phyloP scores from a whole-genome alignment of 2,797 vertebrate species.

The Sparus aurata region DNA sequence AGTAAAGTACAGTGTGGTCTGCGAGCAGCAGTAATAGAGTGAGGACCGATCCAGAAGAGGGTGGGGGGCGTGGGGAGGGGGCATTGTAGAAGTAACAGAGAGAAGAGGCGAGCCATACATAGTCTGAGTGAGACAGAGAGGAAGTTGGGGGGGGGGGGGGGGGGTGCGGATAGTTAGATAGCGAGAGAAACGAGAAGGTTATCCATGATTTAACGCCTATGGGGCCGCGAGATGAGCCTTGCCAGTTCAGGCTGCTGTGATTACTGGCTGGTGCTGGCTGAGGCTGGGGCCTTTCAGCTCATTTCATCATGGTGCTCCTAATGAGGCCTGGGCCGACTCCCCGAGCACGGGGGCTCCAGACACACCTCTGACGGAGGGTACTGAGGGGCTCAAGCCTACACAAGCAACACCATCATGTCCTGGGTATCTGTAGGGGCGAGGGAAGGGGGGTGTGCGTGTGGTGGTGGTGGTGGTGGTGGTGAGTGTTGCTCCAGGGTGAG shows the following conservation, averaged over 20 bases:
- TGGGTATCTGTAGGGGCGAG: constrained; percentile 27
- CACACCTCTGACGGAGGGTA: constrained; percentile 71
- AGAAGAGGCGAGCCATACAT: constrained; percentile 62
- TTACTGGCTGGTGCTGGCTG: constrained; percentile 80
- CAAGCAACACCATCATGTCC: constrained; percentile 63
- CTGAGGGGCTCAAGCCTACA: constrained; percentile 52
- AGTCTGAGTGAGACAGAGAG: constrained; percentile 71
- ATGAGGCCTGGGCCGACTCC: constrained; percentile 82
- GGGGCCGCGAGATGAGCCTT: constrained; percentile 81
- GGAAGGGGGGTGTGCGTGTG: neutral
- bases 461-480: constrained; percentile 25
- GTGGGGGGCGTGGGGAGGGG: neutral
- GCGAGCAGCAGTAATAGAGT: constrained; percentile 70
- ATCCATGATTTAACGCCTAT: constrained; percentile 88
- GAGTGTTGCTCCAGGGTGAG: constrained; percentile 78
- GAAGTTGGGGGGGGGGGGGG: constrained; percentile 52
- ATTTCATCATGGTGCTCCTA: constrained; percentile 88
- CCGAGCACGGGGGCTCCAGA: constrained; percentile 69
- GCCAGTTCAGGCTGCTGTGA: constrained; percentile 79
- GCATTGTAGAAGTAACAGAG: constrained; percentile 60
- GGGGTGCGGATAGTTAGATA: constrained; percentile 76
- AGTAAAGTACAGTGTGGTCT: constrained; percentile 73
- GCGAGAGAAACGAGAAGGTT: constrained; percentile 78
- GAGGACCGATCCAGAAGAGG: constrained; percentile 51
- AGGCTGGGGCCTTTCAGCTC: constrained; percentile 84